phyloP scores from a whole-genome alignment of 2,797 vertebrate species.

The Lindbergichthys nudifrons region DNA sequence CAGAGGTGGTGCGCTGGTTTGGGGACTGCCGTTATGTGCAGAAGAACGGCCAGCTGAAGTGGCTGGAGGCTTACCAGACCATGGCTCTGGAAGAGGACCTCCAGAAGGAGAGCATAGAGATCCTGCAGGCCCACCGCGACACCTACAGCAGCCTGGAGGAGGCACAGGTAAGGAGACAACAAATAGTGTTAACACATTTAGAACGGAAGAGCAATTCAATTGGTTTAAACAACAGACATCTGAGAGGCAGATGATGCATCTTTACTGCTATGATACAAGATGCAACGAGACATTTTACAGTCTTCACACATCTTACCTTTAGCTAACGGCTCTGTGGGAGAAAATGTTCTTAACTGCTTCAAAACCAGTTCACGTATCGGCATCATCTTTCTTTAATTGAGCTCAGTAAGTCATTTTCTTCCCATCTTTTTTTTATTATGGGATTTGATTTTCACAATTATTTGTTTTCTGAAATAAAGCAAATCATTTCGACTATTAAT shows the following conservation, averaged over 20 bases:
- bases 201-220: background rate
- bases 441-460: background rate
- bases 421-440: background rate
- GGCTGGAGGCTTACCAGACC: conserved; percentile 93
- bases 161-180: conserved; percentile 67
- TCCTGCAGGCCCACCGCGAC: conserved; percentile 88
- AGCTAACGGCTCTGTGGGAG: background rate
- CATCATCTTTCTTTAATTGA: too few relatives aligned
- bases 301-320: background rate
- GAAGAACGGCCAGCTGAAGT: conserved; percentile 96
- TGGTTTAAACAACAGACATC: background rate
- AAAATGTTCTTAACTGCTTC: conserved; percentile 12
- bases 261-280: background rate
- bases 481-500: background rate
- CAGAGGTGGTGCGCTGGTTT: conserved; percentile 97
- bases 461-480: background rate
- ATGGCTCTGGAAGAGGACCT: conserved; percentile 86
- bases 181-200: background rate
- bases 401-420: too few relatives aligned
- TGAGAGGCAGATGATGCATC: background rate
- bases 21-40: conserved; percentile 95
- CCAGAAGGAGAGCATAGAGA: conserved; percentile 69
- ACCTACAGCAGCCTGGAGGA: conserved; percentile 86
- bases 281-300: background rate
- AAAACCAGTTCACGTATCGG: background rate